Evolutionary conservation across 2,797 vertebrate species (phyloP), one percentile per base, ranked within the genome.

Genomic region (Prionace glauca): DNA sequence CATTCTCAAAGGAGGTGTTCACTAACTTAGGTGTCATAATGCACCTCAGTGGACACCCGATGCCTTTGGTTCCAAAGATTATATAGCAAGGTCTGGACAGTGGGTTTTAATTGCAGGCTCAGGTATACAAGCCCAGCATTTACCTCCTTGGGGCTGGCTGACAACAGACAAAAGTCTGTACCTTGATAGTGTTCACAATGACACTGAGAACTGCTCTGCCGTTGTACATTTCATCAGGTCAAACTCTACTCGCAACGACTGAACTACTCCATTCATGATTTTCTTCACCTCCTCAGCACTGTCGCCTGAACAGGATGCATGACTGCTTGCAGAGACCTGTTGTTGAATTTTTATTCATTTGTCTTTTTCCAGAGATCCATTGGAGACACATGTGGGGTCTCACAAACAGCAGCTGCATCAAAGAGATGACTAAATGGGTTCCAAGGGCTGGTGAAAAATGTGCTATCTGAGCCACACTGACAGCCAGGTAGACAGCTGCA

Each of bases 201-300:
- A 98, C 96, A 0, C 97, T 97, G 81, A 99, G 97, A 67, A 99
- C 97, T 0, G 96, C 97, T 96, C 98, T 98, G 96, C 99, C 99
- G 0, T 96, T 97, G 96, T 99, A 99, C 0, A 97, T 97, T 94
- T 99, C 98, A 1, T 97, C 96, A 99, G 97, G 72, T 99, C 98
- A 96, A 99, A 99, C 96, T 99, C 98, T 20, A 97, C 98, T n/a
- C 99, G 97, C 95, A 99, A 97, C 29, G 98, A 98, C 16, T 99
- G 99, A 96, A 99, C 99, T 7, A 99, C 99, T 0, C 98, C 98
- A 0, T 99, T 99, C 99, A 99, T 99, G 96, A 99, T 99, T 87
- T 98, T 98, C 97, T 99, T 99, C 62, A 99, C 98, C 98, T 99
- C 98, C 96, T 98, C 98, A 12, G 97, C 97, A 2, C 98, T 97